Percentiles rank a stretch among this genome's conserved stretches.
phyloP scores from a whole-genome alignment of 2,113 vertebrate species.

The Tamias sibiricus region DNA sequence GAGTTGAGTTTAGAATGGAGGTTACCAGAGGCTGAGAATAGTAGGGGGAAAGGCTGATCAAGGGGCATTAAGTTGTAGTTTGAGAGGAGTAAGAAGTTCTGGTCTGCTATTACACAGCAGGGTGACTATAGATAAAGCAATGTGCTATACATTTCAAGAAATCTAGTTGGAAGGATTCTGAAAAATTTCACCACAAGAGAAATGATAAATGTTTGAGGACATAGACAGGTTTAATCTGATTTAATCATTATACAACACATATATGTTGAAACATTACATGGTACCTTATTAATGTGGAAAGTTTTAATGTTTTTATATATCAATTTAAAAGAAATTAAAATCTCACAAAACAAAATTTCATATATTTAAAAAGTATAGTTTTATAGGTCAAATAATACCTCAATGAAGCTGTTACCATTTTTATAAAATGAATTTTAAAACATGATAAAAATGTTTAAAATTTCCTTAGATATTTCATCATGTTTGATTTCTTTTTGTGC shows the following conservation, averaged over 20 bases:
- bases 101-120: neutral
- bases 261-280: neutral
- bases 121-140: neutral
- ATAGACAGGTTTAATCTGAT: neutral
- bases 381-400: neutral
- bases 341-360: neutral
- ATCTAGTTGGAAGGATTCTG: neutral
- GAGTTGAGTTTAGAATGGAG: neutral
- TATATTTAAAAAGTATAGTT: neutral
- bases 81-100: neutral
- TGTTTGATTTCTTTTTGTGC: neutral
- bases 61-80: neutral
- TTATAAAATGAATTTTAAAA: neutral
- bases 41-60: neutral
- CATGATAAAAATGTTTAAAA: neutral
- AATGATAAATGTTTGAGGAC: neutral
- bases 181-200: neutral
- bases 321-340: neutral
- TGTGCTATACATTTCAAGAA: neutral
- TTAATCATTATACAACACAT: neutral
- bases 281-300: neutral
- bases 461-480: neutral
- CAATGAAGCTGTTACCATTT: neutral
- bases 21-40: neutral
- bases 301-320: neutral